Percentiles rank a stretch among this genome's conserved stretches.
Evolutionary conservation across 2,888 invertebrate genomes (phyloP).

Genomic region (Tigriopus californicus): DNA sequence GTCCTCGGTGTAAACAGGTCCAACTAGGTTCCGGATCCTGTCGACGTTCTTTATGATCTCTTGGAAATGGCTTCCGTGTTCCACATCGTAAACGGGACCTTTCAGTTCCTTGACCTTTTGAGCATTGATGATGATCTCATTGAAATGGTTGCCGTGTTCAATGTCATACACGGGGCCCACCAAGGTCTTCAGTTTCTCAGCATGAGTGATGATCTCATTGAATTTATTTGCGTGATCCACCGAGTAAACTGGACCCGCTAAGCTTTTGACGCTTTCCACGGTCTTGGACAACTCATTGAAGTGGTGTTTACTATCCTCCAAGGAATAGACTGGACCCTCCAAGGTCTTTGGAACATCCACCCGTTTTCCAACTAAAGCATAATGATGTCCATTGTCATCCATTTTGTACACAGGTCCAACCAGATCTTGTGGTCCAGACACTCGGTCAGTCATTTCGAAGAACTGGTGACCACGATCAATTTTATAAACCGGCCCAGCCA

Average conservation of each 20-base stretch:
- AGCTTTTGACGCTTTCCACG: neutral
- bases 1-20: conserved; percentile 5
- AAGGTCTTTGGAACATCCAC: neutral
- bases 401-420: conserved; percentile 8
- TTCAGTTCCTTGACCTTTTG: neutral
- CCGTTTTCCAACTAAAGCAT: conserved; percentile 2
- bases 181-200: neutral
- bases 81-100: conserved; percentile 13
- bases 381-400: conserved; percentile 10
- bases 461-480: conserved; percentile 7
- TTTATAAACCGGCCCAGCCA: conserved; percentile 11
- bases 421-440: neutral
- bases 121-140: neutral
- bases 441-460: neutral
- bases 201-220: conserved; percentile 4
- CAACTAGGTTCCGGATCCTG: neutral
- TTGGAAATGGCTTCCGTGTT: neutral
- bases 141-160: conserved; percentile 6
- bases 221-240: neutral
- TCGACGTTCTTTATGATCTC: neutral
- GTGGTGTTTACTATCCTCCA: conserved; percentile 5
- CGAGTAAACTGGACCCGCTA: conserved; percentile 12
- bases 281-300: conserved; percentile 1
- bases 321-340: conserved; percentile 5
- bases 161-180: conserved; percentile 10